Evolutionary conservation across 2,888 invertebrate genomes (phyloP), one percentile per base, ranked within the genome.

Genomic region (Lepeophtheirus nordmannii): DNA sequence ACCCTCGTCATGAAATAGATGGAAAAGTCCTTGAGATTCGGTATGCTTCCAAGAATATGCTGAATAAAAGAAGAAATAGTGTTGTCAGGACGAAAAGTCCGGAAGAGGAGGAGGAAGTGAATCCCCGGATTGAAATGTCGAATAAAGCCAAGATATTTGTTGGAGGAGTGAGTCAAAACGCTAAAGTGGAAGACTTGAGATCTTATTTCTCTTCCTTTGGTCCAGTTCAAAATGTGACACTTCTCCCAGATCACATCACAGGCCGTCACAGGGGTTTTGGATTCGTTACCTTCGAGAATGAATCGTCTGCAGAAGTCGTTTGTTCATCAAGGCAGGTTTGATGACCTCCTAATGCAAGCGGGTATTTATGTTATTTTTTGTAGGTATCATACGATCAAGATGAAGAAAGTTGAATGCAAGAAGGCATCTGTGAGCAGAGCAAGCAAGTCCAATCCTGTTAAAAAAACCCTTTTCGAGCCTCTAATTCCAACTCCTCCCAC

Each of bases 21-120:
- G 53, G 53, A n/a, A 46, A 46, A 46, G 8, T 46, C 53, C 53
- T 46, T 3, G 53, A 46, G 53, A 46, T 46, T 46, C 53, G 53
- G 1, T 46, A 46, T 17, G 53, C 53, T 8, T 46, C 53, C 14
- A 46, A 46, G 53, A 46, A 46, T 17, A n/a, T 17, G 14, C 53
- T 46, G 53, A 46, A 30, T 30, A 30, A 30, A 30, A 2, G 30
- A 30, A 30, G 7, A 30, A 30, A 30, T 7, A 30, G 30, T 30
- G 30, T 30, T 5, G 30, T 30, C 3, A 30, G 7, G 30, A 7
- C 30, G 7, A 30, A 30, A 7, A 30, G 30, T 30, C 30, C 30
- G n/a, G n/a, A n/a, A 30, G 30, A 30, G 30, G 7, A 30, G 2
- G 30, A 30, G 30, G 30, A 30, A 30, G 30, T 30, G 30, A 30